Conservation (phyloP, 2,888 invertebrate species). For the Cryptocephalus primarius region DNA sequence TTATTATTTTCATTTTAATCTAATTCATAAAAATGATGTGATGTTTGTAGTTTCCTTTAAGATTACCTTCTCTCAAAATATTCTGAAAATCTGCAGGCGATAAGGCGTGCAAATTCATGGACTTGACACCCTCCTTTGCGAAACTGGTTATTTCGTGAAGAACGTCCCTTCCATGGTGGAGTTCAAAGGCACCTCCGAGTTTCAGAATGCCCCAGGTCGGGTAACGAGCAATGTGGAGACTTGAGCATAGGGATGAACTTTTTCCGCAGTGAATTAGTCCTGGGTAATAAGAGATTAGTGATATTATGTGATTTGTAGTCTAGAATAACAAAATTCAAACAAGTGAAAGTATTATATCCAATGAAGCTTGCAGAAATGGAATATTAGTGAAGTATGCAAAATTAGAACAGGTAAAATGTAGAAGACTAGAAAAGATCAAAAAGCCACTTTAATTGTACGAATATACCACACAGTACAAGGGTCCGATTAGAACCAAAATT, state of each 20-base stretch:
- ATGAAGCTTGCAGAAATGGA: too few relatives aligned
- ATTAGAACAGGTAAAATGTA: not conserved
- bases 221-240: slow-evolving; percentile 45
- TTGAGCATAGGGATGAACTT: slow-evolving; percentile 45
- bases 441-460: too few relatives aligned
- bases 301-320: too few relatives aligned
- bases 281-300: not conserved
- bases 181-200: slow-evolving; percentile 62
- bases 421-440: not conserved
- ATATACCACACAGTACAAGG: too few relatives aligned
- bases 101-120: slow-evolving; percentile 49
- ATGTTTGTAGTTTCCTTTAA: not conserved
- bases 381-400: not conserved
- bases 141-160: slow-evolving; percentile 51
- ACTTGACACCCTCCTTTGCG: slow-evolving; percentile 47
- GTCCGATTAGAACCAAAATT: too few relatives aligned
- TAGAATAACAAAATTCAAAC: too few relatives aligned
- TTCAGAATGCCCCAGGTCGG: slow-evolving; percentile 69
- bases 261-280: slow-evolving; percentile 54
- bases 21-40: too few relatives aligned
- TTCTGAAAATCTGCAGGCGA: slow-evolving; percentile 50
- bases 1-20: too few relatives aligned
- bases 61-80: slow-evolving; percentile 42
- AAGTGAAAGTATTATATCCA: too few relatives aligned
- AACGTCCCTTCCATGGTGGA: slow-evolving; percentile 52